Conservation (phyloP, 2,888 invertebrate species). For the Merodon equestris region DNA sequence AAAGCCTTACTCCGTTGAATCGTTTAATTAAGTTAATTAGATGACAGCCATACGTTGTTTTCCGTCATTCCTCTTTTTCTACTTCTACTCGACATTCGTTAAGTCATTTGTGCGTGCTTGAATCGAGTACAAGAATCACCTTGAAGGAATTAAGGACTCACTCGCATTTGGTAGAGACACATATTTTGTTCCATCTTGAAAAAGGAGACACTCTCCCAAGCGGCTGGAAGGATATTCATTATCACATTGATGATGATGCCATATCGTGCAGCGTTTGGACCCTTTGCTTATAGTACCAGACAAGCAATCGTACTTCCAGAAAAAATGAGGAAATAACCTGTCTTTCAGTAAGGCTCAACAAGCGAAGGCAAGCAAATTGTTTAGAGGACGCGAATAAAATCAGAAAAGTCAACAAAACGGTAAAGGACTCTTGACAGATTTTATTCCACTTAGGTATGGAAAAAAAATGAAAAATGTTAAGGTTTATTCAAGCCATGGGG, state of each 20-base stretch:
- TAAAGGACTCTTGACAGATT: constrained; percentile 22
- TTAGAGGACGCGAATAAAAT: constrained; percentile 27
- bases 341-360: constrained; percentile 3
- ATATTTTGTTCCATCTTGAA: no score
- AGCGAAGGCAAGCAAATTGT: background rate
- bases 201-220: no score
- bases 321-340: no score
- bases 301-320: no score
- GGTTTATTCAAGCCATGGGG: background rate
- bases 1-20: constrained; percentile 17
- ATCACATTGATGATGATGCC: no score
- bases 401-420: constrained; percentile 45
- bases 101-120: background rate
- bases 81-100: background rate
- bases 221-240: background rate
- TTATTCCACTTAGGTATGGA: no score
- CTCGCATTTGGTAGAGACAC: background rate
- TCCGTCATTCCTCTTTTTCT: constrained; percentile 9
- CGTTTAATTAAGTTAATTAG: constrained; percentile 59
- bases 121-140: background rate
- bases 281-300: no score
- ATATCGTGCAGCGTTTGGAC: no score
- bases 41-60: constrained; percentile 14
- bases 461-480: no score
- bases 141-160: constrained; percentile 24